Base-by-base conservation (phyloP, 1,140 invertebrate genomes). In the Chironomus tepperi region DNA sequence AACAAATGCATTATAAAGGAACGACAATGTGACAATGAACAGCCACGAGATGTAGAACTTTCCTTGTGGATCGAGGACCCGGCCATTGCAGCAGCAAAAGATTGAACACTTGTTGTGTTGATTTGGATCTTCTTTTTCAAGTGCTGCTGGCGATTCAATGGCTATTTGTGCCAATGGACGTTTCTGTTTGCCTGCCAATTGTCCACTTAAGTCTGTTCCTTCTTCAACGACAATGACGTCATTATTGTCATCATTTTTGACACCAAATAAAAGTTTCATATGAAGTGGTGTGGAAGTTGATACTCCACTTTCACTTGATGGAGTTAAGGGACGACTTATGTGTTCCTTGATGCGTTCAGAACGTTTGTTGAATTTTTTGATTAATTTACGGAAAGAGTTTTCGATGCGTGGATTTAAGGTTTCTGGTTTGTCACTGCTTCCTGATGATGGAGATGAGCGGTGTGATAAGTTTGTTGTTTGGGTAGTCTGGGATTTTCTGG, bases 1-100 rank as follows among this genome's bases (percentile, higher is more conserved):
- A 6, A 89, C 89, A 86, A 91, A 93, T 24, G 90, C 89, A 79
- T 98, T 98, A 84, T 98, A 98, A 47, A 94, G 84, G 79, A 93
- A 95, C 74, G 89, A 88, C 34, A 91, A 78, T 0, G 90, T 90
- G 0, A 96, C 91, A 7, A 95, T 82, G 43, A 89, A 87, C 67
- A 98, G 85, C 96, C 96, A 98, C 0, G 83, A 83, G 43, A 97
- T 87, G 81, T 96, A 96, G 19, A 86, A 79, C 76, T 79, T 79
- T 74, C 82, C 79, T 77, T 85, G 84, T 0, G 85, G 84, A 81
- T 85, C 84, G 6, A 85, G 78, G 0, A 80, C 82, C 18, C 78
- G 76, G 43, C 81, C 80, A 72, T 80, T 80, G 64, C 79, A 79
- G 0, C 80, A 79, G 19, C 80, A 83, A 73, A 81, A 24, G 7